Evolutionary conservation across 2,888 invertebrate species (phyloP).

Genomic region (Agriopis aurantiaria): DNA sequence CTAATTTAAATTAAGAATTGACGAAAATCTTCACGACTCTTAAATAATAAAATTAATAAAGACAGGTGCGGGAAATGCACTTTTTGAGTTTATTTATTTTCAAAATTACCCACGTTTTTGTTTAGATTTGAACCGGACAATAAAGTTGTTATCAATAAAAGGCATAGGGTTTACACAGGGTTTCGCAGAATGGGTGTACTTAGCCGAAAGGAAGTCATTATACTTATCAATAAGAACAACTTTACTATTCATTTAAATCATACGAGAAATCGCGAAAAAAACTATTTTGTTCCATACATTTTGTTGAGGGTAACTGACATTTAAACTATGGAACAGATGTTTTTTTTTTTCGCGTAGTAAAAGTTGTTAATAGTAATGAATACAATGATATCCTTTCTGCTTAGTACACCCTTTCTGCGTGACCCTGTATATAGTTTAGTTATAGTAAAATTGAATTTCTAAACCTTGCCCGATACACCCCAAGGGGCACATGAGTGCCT

Average conservation of each 20-base stretch:
- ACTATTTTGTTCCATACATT: no score
- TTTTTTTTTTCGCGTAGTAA: no score
- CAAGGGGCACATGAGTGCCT: no score
- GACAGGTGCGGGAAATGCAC: constrained; percentile 26
- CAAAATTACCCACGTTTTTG: constrained; percentile 2
- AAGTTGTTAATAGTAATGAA: no score
- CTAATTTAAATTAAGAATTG: constrained; percentile 69
- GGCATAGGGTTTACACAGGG: neutral
- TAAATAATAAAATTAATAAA: constrained; percentile 26
- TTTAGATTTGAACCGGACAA: neutral
- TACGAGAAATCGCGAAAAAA: no score
- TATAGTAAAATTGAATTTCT: neutral
- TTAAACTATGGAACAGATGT: no score
- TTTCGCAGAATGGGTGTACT: no score
- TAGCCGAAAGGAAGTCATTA: neutral
- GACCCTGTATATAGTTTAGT: no score
- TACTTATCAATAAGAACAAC: neutral
- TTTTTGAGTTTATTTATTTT: neutral
- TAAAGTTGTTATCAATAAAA: neutral
- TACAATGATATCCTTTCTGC: no score
- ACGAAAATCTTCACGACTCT: constrained; percentile 55
- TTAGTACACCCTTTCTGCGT: no score
- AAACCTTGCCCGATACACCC: neutral
- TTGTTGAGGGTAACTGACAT: no score
- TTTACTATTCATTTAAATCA: no score